These are phyloP conservation scores for Phorcus lineatus DNA, from an alignment of 2,888 invertebrate genomes.

Conservation along the genomic window DNA sequence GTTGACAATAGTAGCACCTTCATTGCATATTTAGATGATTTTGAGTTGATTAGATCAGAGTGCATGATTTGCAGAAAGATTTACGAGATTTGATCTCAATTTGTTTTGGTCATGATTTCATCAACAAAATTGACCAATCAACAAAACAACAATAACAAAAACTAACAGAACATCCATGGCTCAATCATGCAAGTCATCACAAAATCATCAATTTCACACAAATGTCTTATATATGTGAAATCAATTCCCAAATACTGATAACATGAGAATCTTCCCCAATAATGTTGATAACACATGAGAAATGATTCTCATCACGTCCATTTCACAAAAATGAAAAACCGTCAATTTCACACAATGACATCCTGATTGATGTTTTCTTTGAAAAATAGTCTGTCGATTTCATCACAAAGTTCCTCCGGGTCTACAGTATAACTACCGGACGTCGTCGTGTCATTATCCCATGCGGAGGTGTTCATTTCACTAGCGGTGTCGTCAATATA, in stretches of 20 bases:
- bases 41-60: slow-evolving; percentile 1
- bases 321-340: background rate
- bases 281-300: background rate
- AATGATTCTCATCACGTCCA: background rate
- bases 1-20: background rate
- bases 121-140: background rate
- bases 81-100: background rate
- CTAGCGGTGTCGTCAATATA: slow-evolving; percentile 16
- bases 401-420: slow-evolving; percentile 41
- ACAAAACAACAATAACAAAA: slow-evolving; percentile 2
- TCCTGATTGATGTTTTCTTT: slow-evolving; percentile 34
- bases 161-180: background rate
- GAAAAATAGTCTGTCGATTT: slow-evolving; percentile 46
- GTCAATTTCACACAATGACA: slow-evolving; percentile 36
- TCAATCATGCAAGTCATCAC: background rate
- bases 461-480: slow-evolving; percentile 32
- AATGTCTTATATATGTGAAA: background rate
- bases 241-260: background rate
- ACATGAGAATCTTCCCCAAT: background rate
- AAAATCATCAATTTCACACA: background rate
- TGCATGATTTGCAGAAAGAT: background rate
- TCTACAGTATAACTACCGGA: slow-evolving; percentile 49
- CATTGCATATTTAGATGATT: background rate
- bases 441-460: slow-evolving; percentile 44
- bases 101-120: background rate